A percentile compares a stretch with the other conserved stretches of the same genome.
Conservation (phyloP, 2,888 invertebrate genomes). For the Taphrorychus bicolor region DNA sequence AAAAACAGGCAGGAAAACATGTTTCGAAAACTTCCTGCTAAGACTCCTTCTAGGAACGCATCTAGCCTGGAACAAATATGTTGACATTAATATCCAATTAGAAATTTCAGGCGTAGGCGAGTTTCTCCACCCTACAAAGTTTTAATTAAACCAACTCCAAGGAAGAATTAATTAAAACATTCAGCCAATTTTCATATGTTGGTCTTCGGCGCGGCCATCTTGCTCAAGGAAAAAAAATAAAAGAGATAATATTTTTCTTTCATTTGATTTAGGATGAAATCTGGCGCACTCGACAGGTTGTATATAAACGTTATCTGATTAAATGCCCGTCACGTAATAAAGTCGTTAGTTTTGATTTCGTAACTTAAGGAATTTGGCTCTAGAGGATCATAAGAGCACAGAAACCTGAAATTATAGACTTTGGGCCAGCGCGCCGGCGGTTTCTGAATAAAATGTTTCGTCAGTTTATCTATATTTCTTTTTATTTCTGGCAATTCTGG, state of each 20-base stretch:
- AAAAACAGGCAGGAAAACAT: no score
- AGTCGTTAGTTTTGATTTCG: slow-evolving; percentile 20
- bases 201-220: not conserved
- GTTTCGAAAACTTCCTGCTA: no score
- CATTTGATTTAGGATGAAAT: slow-evolving; percentile 12
- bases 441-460: not conserved
- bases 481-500: no score
- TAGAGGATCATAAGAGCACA: not conserved
- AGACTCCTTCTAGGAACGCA: no score
- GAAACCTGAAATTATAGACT: not conserved
- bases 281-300: slow-evolving; percentile 5
- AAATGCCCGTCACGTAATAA: slow-evolving; percentile 12
- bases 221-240: not conserved
- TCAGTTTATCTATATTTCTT: no score
- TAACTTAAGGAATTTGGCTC: slow-evolving; percentile 11
- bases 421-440: not conserved
- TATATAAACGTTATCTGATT: slow-evolving; percentile 10
- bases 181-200: not conserved
- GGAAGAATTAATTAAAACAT: not conserved
- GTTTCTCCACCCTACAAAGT: no score
- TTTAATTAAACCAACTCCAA: not conserved
- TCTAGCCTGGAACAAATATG: no score
- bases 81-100: no score
- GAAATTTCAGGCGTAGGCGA: no score
- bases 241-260: slow-evolving; percentile 10